A percentile compares a stretch with the other conserved stretches of the same genome.
Conservation (phyloP, 2,888 invertebrate species). For the Boloria euphrosyne region DNA sequence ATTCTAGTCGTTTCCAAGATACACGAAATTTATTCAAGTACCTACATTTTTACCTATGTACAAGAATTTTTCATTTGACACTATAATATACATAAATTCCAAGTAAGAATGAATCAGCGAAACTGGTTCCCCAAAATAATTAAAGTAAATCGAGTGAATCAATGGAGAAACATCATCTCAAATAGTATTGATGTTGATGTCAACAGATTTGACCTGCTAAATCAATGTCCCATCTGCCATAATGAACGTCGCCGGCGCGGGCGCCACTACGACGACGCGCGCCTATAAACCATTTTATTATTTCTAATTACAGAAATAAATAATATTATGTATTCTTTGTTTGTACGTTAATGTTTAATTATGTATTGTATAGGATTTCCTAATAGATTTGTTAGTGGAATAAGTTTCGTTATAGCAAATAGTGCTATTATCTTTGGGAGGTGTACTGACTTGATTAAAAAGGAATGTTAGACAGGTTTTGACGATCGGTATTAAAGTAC, state of each 20-base stretch:
- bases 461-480: too few relatives aligned
- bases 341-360: conserved; percentile 1
- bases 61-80: neutral
- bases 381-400: conserved; percentile 1
- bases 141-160: conserved; percentile 38
- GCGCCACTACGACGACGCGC: conserved; percentile 41
- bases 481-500: too few relatives aligned
- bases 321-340: conserved; percentile 20
- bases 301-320: conserved; percentile 22
- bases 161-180: conserved; percentile 53
- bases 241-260: conserved; percentile 55
- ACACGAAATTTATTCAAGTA: too few relatives aligned
- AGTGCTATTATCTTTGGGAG: too few relatives aligned
- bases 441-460: too few relatives aligned
- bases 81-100: neutral
- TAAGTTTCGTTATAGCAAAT: too few relatives aligned
- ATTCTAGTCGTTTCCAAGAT: too few relatives aligned
- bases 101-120: neutral
- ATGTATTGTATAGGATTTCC: conserved; percentile 2
- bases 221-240: conserved; percentile 70
- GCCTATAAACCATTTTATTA: conserved; percentile 19
- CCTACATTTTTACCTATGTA: too few relatives aligned
- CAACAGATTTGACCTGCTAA: conserved; percentile 74
- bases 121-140: conserved; percentile 20
- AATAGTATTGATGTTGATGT: conserved; percentile 73